A percentile compares a stretch with the other conserved stretches of the same genome.
Evolutionary conservation across 2,797 vertebrate genomes (phyloP).

Genomic region (Threskiornis aethiopicus): DNA sequence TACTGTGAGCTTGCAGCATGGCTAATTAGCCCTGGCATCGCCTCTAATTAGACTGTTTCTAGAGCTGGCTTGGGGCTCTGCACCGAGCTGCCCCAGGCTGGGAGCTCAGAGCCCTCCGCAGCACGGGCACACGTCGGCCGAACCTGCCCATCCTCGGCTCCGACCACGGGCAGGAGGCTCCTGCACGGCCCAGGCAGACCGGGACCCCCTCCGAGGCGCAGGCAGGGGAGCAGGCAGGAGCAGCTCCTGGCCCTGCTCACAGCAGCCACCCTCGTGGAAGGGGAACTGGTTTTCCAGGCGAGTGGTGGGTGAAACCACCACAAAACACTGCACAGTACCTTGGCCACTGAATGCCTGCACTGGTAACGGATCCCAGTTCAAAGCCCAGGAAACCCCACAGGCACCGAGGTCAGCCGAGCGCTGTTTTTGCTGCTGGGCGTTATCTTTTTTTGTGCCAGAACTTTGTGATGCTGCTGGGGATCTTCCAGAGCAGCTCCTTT

Average conservation of each 20-base stretch:
- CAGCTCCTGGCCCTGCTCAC: background rate
- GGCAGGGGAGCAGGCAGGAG: background rate
- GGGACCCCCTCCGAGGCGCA: no score
- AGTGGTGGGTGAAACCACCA: background rate
- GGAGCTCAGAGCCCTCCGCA: background rate
- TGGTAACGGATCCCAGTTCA: background rate
- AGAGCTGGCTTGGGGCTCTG: background rate
- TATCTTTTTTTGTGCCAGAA: background rate
- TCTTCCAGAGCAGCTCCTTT: background rate
- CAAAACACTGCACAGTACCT: background rate
- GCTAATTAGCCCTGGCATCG: background rate
- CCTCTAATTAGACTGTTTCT: background rate
- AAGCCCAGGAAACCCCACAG: background rate
- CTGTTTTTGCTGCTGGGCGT: background rate
- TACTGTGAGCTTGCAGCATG: background rate
- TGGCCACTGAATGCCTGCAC: background rate
- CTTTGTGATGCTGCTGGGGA: background rate
- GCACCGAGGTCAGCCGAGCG: background rate
- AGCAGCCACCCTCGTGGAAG: background rate
- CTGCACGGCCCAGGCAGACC: accelerated
- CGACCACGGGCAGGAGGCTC: background rate
- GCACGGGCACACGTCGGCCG: background rate
- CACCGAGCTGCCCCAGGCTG: background rate
- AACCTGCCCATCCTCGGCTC: background rate
- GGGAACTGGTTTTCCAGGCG: background rate